phyloP scores from a whole-genome alignment of 2,797 vertebrate species.

The Vultur gryphus region DNA sequence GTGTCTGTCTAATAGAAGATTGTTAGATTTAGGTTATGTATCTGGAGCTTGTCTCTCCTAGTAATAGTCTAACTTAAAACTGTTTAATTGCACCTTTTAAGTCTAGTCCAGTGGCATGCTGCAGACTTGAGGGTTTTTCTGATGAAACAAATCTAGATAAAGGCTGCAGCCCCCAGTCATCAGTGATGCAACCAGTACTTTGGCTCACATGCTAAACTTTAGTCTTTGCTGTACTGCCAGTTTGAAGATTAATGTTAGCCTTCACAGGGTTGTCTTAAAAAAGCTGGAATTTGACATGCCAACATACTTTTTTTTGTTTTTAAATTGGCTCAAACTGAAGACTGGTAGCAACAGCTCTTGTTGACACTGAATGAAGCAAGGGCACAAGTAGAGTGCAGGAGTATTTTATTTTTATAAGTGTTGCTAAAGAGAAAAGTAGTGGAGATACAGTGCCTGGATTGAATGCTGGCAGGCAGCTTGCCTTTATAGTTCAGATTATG shows the following conservation, averaged over 20 bases:
- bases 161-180: not conserved
- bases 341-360: not conserved
- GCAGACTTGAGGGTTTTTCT: not conserved
- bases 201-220: not conserved
- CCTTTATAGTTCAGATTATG: not conserved
- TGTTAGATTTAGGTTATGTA: not conserved
- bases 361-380: not conserved
- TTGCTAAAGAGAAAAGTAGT: not conserved
- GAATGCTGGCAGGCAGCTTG: not conserved
- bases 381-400: not conserved
- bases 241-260: not conserved
- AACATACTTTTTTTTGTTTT: not conserved
- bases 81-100: not conserved
- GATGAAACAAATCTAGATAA: not conserved
- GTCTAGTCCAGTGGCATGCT: not conserved
- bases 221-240: not conserved
- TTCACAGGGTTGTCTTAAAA: not conserved
- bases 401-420: not conserved
- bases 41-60: conserved; percentile 6
- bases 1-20: not conserved
- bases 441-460: not conserved
- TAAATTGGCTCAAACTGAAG: not conserved
- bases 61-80: not conserved
- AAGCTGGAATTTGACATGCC: not conserved
- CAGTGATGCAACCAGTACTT: not conserved